Base-by-base conservation (phyloP, 2,113 vertebrate species). In the Daubentonia madagascariensis region DNA sequence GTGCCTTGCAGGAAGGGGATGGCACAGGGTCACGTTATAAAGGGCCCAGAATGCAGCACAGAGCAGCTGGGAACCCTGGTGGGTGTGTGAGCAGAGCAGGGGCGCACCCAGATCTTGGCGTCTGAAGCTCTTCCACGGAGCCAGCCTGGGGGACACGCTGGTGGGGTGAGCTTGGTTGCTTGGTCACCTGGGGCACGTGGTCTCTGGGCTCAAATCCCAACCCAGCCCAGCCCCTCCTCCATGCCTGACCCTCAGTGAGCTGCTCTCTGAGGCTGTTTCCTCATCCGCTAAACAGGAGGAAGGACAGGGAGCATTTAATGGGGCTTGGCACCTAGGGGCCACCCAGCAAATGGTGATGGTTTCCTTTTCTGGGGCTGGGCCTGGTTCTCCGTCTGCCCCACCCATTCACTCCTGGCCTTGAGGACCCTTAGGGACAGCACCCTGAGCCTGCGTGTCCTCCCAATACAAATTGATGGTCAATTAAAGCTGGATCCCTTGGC, bases 391-490 rank as follows among this genome's bases (percentile, higher is more conserved):
- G 0, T 28, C 52, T 1, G 12, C 78, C 37, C n/a, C 59, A 43
- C 80, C 59, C 5, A 0, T 22, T 57, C 12, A 3, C 37, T 90
- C 73, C 87, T 30, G 70, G 37, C 84, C n/a, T 0, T 6, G 25
- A 50, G 75, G 79, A 54, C 85, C 73, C 28, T n/a, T 43, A 75
- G 67, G 79, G 81, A 70, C 76, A 37, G 57, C 4, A 30, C 50
- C 50, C 50, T 45, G 16, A 50, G 43, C 35, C 20, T 63, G 61
- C 9, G 0, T 1, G 28, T 20, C 6, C 4, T 92, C n/a, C 18
- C n/a, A 23, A 0, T n/a, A 30, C 32, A 20, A 11, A 65, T n/a
- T 0, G 0, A 3, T 57, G 11, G 25, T 75, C 94, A n/a, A 0
- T 95, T 52, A 89, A n/a, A 72, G 89, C 59, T 13, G 0, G 73